phyloP scores from a whole-genome alignment of 2,113 vertebrate species.

The Bombycilla garrulus region DNA sequence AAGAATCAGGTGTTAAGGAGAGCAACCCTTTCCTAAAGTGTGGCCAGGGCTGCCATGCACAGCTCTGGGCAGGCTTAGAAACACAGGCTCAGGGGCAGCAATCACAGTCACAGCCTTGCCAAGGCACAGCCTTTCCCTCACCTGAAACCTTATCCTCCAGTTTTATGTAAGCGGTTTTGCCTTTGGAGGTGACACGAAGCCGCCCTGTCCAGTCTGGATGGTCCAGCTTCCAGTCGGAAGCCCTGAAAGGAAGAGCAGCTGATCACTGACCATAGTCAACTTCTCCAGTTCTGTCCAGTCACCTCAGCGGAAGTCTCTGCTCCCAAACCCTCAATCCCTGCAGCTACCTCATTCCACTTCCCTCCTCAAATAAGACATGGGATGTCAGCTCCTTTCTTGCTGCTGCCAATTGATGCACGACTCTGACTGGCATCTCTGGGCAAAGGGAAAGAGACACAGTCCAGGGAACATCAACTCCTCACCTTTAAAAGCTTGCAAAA shows the following conservation, averaged over 20 bases:
- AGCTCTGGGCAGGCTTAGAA: neutral
- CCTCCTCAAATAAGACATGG: neutral
- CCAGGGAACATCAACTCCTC: neutral
- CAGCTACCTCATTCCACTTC: neutral
- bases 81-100: neutral
- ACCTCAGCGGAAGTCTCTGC: neutral
- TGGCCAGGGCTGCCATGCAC: neutral
- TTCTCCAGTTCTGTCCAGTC: neutral
- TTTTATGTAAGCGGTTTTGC: conserved; percentile 91
- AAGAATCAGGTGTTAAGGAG: neutral
- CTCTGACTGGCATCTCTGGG: neutral
- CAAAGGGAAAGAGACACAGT: neutral
- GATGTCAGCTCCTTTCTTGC: neutral
- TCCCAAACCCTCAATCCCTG: neutral
- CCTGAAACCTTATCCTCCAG: conserved; percentile 96
- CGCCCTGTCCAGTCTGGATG: conserved; percentile 94
- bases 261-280: neutral
- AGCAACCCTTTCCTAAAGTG: neutral
- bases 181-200: conserved; percentile 91
- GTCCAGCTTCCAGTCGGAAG: conserved; percentile 98
- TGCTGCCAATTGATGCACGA: accelerated
- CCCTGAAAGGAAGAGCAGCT: conserved; percentile 69
- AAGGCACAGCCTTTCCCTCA: neutral
- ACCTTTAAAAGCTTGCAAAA: neutral
- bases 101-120: neutral